Evolutionary conservation across 2,113 vertebrate genomes (phyloP), one percentile per base, ranked within the genome.

Genomic region (Lonchura striata): DNA sequence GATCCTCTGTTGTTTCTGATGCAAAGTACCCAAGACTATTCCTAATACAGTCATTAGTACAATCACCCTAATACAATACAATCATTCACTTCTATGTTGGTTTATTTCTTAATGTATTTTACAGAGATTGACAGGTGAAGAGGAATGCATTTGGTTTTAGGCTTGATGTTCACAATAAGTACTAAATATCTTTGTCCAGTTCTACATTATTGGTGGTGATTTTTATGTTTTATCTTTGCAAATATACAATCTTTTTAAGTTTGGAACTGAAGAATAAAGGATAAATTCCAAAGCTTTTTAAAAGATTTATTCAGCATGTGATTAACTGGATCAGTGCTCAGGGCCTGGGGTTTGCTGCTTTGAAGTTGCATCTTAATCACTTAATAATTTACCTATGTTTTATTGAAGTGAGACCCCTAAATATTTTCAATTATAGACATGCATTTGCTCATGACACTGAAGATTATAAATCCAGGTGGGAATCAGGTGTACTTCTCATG

Each of bases 281-380:
- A 57, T 82, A 61, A 69, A 88, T 92, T 96, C 70, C 61, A 82
- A 77, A 87, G 63, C 63, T 76, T 92, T 92, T 70, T 0, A 49
- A 79, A 92, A 90, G 16, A 69, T 90, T 91, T 94, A 85, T 63
- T 94, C 59, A 77, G 50, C 54, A 28, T 70, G 50, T 90, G 93
- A 77, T 91, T 95, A 77, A 60, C 69, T 94, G 57, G 30, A 68
- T 84, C 61, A 46, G 42, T 82, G 61, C 61, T 92, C 20, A 30
- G 70, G 82, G 54, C 27, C 30, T 30, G 39, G 41, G 23, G 53
- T 70, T 28, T 87, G 78, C 84, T 85, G 33, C 28, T 87, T 66
- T 69, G 59, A 90, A 95, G 87, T 90, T 44, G 35, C 27, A 15
- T 86, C 54, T 89, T 87, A 76, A 89, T 79, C 81, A 37, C 33